A percentile compares a stretch with the other conserved stretches of the same genome.
Evolutionary conservation across 2,888 invertebrate genomes (phyloP).

Genomic region (Asteroscopus sphinx): DNA sequence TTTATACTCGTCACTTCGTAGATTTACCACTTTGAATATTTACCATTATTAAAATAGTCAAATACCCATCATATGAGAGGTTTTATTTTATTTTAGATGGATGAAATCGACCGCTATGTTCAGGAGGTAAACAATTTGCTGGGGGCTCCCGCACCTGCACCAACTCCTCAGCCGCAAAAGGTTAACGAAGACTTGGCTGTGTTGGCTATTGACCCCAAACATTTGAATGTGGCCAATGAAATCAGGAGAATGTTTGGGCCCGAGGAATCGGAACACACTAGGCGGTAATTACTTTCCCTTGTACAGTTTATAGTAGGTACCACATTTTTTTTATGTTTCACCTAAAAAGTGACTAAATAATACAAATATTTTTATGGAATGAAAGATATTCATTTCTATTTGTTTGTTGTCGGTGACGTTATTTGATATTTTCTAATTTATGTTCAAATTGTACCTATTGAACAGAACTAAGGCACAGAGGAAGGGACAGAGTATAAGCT

Average conservation of each 20-base stretch:
- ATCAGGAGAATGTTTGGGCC: constrained; percentile 65
- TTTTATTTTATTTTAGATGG: constrained; percentile 61
- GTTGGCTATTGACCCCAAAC: constrained; percentile 54
- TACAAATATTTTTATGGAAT: too few species aligned
- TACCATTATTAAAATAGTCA: too few species aligned
- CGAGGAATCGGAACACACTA: constrained; percentile 52
- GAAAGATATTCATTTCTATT: too few species aligned
- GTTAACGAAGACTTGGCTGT: constrained; percentile 6
- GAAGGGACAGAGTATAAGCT: too few species aligned
- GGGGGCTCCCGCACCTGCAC: constrained; percentile 60
- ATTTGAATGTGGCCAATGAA: constrained; percentile 66
- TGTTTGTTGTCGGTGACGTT: too few species aligned
- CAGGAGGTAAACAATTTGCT: constrained; percentile 73
- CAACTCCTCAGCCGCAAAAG: neutral
- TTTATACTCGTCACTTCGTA: too few species aligned
- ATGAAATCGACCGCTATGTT: constrained; percentile 74
- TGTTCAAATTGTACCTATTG: too few species aligned
- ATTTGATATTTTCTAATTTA: too few species aligned
- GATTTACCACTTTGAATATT: too few species aligned
- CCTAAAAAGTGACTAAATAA: too few species aligned
- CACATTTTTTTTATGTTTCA: too few species aligned
- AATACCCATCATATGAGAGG: neutral
- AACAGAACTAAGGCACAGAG: too few species aligned
- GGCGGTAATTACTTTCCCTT: constrained; percentile 31
- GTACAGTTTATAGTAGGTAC: neutral